Conservation (phyloP, 2,113 vertebrate species). For the Suncus etruscus region DNA sequence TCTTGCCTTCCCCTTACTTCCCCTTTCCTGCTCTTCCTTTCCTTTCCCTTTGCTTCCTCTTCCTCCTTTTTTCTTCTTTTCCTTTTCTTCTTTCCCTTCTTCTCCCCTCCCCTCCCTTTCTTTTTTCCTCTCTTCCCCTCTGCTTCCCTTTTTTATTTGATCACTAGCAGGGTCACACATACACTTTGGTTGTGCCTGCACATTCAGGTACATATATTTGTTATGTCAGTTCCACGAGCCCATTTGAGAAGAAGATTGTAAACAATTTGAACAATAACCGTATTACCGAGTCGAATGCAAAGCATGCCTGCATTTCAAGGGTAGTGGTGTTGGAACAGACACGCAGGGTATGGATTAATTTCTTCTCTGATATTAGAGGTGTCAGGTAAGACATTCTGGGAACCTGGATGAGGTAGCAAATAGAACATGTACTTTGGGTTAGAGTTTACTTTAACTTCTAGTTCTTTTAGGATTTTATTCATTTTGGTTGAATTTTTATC, state of each 20-base stretch:
- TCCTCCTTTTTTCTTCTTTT: too few relatives aligned
- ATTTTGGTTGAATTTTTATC: too few relatives aligned
- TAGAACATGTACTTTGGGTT: neutral
- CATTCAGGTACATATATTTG: neutral
- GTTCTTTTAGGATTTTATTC: too few relatives aligned
- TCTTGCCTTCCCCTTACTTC: too few relatives aligned
- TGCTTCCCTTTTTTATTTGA: too few relatives aligned
- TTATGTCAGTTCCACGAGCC: neutral
- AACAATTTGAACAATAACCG: neutral
- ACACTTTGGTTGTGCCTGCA: too few relatives aligned
- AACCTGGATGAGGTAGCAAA: neutral
- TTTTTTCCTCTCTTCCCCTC: too few relatives aligned
- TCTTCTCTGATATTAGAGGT: neutral
- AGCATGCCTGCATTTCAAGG: neutral
- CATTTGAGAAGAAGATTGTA: conserved; percentile 7
- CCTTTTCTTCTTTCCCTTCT: too few relatives aligned
- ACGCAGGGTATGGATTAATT: neutral
- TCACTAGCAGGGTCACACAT: too few relatives aligned
- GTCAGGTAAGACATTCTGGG: neutral
- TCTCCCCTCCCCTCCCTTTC: too few relatives aligned
- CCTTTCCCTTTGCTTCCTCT: too few relatives aligned
- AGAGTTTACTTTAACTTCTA: neutral
- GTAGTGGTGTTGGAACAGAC: neutral
- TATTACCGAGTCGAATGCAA: neutral
- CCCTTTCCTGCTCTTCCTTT: too few relatives aligned